These are phyloP conservation scores for Terebella lapidaria DNA, from an alignment of 2,888 invertebrate genomes.

Conservation along the genomic window DNA sequence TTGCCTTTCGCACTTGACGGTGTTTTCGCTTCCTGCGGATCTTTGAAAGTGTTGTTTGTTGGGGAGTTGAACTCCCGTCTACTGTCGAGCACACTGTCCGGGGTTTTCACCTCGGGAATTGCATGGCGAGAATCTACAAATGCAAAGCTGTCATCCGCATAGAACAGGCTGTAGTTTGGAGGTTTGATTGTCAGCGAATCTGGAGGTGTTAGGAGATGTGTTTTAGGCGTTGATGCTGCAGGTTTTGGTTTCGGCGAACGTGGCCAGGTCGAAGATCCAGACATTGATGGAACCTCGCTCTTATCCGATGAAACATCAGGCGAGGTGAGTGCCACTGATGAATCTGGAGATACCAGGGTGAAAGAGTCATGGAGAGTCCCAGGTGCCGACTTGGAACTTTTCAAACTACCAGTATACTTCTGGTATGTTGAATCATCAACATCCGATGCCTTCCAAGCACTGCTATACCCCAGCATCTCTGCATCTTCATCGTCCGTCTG, in stretches of 20 bases:
- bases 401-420: slow-evolving; percentile 4
- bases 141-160: neutral
- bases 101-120: slow-evolving; percentile 9
- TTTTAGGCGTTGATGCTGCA: neutral
- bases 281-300: too few species aligned
- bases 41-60: neutral
- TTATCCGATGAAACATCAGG: neutral
- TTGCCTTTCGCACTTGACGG: neutral
- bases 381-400: slow-evolving; percentile 15
- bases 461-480: slow-evolving; percentile 6
- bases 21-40: neutral
- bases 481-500: slow-evolving; percentile 31
- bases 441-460: slow-evolving; percentile 1
- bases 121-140: neutral
- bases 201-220: too few species aligned
- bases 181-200: neutral
- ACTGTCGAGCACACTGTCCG: slow-evolving; percentile 5
- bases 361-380: neutral
- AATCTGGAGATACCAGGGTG: neutral
- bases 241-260: slow-evolving; percentile 8
- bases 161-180: neutral
- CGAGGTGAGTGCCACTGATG: neutral
- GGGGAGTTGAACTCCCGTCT: neutral
- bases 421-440: neutral
- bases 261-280: slow-evolving; percentile 18